Conservation (phyloP, 2,797 vertebrate genomes). For the Tragelaphus eurycerus region DNA sequence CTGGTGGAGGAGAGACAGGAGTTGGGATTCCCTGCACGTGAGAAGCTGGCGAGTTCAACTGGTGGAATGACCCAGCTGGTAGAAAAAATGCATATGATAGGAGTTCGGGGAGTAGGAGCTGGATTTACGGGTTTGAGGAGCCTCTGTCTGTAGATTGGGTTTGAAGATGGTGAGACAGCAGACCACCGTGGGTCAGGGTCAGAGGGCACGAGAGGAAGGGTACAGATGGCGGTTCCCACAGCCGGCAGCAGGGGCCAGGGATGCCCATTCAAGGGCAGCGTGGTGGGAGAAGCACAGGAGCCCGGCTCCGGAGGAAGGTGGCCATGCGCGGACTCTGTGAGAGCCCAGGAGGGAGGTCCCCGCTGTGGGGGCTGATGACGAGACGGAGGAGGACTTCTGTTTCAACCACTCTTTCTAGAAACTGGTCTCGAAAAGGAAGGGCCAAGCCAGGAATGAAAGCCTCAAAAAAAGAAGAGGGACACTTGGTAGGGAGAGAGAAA, state of each 20-base stretch:
- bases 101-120: neutral
- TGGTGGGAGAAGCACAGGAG: no score
- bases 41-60: neutral
- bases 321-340: neutral
- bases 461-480: neutral
- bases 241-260: neutral
- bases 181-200: neutral
- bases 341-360: neutral
- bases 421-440: neutral
- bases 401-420: neutral
- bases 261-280: accelerated
- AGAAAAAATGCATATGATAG: neutral
- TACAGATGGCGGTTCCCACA: no score
- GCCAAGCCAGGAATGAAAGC: neutral
- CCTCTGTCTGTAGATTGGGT: neutral
- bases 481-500: neutral
- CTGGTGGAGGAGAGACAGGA: neutral
- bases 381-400: neutral
- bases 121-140: neutral
- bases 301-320: neutral
- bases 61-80: no score
- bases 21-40: neutral
- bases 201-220: neutral
- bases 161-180: neutral
- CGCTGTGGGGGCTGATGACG: neutral